Evolutionary conservation across 2,113 vertebrate genomes (phyloP).

Genomic region (Hemichromis elongatus): DNA sequence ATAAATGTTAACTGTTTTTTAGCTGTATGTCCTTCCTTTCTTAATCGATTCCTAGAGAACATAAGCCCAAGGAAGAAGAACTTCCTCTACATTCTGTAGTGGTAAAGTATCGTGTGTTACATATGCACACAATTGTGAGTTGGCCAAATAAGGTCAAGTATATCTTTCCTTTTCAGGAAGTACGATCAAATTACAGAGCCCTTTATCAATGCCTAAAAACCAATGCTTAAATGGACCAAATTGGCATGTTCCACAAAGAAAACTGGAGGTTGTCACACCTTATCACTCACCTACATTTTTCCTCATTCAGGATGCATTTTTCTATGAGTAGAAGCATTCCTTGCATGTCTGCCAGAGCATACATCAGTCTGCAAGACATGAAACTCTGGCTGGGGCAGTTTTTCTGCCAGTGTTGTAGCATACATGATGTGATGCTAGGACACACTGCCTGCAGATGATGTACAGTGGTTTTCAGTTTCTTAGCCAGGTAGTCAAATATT

Average conservation of each 20-base stretch:
- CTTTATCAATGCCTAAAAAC: not conserved
- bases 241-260: not conserved
- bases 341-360: not conserved
- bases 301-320: not conserved
- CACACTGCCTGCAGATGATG: not conserved
- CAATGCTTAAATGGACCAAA: not conserved
- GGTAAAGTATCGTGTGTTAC: no score
- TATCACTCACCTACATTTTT: not conserved
- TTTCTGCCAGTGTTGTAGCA: not conserved
- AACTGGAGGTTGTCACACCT: not conserved
- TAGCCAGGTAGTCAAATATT: no score
- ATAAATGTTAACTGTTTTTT: no score
- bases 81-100: no score
- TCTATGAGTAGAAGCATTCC: not conserved
- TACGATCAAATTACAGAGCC: no score
- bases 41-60: no score
- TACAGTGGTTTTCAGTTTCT: not conserved
- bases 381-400: not conserved
- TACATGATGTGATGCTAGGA: not conserved
- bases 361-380: not conserved
- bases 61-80: no score
- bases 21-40: no score
- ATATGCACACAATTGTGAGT: not conserved
- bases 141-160: no score
- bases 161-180: no score